A percentile compares a stretch with the other conserved stretches of the same genome.
Conservation (phyloP, 2,113 vertebrate species). For the Silurus asotus region DNA sequence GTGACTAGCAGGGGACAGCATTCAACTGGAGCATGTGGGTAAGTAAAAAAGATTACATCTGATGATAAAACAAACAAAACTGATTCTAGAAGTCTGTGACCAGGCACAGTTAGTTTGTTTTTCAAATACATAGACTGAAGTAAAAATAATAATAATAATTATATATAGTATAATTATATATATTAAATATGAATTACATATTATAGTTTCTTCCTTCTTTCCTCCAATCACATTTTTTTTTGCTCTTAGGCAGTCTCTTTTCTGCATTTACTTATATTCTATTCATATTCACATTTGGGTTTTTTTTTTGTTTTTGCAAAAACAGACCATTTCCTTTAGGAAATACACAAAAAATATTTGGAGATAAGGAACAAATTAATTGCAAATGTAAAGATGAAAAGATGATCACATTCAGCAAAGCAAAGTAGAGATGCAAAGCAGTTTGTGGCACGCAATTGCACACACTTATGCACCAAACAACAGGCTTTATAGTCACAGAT, state of each 20-base stretch:
- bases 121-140: slow-evolving; percentile 59
- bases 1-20: slow-evolving; percentile 5
- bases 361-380: neutral
- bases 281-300: neutral
- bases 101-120: slow-evolving; percentile 38
- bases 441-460: neutral
- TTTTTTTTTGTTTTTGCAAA: slow-evolving; percentile 3
- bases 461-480: neutral
- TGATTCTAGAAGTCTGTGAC: slow-evolving; percentile 45
- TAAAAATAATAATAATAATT: neutral
- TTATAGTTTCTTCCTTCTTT: neutral
- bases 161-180: too few relatives aligned
- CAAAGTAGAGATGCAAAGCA: slow-evolving; percentile 5
- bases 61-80: slow-evolving; percentile 24
- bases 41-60: slow-evolving; percentile 10
- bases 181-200: too few relatives aligned
- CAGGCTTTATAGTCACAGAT: slow-evolving; percentile 22
- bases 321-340: neutral
- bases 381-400: neutral
- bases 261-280: neutral
- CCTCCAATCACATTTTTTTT: neutral
- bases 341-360: neutral
- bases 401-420: neutral
- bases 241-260: neutral
- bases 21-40: slow-evolving; percentile 4